These are phyloP conservation scores for Dicranocentrus wangi DNA, from an alignment of 2,888 invertebrate genomes.

Conservation along the genomic window DNA sequence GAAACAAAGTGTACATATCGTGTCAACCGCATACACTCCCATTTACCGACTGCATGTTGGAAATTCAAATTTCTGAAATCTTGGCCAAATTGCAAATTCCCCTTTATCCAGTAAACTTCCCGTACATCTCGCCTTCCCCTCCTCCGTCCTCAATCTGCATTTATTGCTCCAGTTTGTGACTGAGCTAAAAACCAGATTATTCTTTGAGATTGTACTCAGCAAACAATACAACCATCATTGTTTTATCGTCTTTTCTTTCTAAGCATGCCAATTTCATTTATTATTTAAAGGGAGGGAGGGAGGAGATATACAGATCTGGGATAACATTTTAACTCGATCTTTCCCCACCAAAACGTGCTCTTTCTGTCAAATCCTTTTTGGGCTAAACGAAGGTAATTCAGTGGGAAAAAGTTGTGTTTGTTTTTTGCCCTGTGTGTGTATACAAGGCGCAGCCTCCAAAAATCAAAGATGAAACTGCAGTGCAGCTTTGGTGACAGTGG, in stretches of 20 bases:
- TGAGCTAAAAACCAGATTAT: neutral
- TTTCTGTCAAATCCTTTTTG: neutral
- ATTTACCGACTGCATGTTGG: too few species aligned
- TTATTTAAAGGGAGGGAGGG: constrained; percentile 52
- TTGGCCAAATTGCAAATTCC: too few species aligned
- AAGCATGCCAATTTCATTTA: constrained; percentile 56
- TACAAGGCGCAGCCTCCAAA: neutral
- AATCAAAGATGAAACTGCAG: neutral
- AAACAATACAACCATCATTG: constrained; percentile 2
- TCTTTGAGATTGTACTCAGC: neutral
- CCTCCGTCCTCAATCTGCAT: constrained; percentile 7
- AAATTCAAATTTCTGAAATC: too few species aligned
- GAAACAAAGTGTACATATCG: neutral
- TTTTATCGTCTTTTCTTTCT: neutral
- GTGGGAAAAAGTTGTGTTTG: constrained; percentile 23
- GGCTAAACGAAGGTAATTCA: constrained; percentile 54
- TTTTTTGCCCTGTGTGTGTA: neutral
- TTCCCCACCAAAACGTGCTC: neutral
- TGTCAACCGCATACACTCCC: too few species aligned
- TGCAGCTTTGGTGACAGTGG: constrained; percentile 28
- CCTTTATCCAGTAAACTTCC: too few species aligned
- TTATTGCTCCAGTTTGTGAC: constrained; percentile 6
- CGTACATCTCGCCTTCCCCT: too few species aligned
- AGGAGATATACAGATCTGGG: constrained; percentile 15
- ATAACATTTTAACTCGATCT: constrained; percentile 5